phyloP scores from a whole-genome alignment of 2,113 vertebrate species.

The Alectura lathami region DNA sequence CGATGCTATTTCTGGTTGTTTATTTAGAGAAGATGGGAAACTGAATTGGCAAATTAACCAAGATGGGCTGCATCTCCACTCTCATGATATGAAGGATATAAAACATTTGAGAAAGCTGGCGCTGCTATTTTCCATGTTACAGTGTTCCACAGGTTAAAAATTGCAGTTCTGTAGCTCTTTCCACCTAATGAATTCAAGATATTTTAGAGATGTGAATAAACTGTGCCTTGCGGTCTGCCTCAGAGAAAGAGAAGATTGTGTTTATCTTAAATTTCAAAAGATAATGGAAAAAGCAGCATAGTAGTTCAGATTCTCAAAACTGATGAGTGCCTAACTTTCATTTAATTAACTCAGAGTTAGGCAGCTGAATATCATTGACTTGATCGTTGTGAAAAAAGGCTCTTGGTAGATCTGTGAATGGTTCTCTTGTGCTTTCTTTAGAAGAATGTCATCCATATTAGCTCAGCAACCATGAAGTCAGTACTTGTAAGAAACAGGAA shows the following conservation, averaged over 20 bases:
- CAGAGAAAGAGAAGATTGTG: neutral
- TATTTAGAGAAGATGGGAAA: neutral
- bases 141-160: neutral
- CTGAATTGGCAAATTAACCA: neutral
- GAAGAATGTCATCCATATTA: neutral
- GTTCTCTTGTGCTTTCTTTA: neutral
- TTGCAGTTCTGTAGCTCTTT: neutral
- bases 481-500: neutral
- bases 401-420: neutral
- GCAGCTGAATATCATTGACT: neutral
- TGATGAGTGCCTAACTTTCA: neutral
- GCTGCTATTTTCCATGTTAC: neutral
- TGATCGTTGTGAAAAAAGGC: neutral
- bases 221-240: neutral
- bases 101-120: neutral
- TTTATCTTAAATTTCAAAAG: neutral
- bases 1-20: neutral
- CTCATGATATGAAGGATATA: neutral
- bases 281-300: neutral
- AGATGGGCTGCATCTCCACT: neutral
- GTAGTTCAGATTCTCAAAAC: neutral
- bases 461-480: neutral
- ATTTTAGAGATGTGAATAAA: neutral
- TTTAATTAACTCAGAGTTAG: conserved; percentile 15
- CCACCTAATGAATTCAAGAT: neutral